Evolutionary conservation across 2,888 invertebrate genomes (phyloP).

Genomic region (Pseudolycoriella hygida): DNA sequence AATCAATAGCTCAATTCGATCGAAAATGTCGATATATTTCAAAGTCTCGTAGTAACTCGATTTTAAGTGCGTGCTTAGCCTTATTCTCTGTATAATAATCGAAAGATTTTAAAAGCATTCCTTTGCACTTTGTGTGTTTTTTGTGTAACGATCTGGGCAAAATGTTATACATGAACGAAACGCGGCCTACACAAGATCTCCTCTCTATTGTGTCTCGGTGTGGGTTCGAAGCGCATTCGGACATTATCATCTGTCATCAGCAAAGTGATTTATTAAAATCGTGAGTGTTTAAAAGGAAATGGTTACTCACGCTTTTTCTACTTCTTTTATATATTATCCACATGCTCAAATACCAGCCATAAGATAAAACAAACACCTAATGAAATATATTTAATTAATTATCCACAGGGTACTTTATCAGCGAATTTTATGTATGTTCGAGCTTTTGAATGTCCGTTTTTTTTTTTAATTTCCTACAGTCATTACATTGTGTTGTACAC

Average conservation of each 20-base stretch:
- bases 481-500: too few relatives aligned
- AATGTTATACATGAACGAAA: background rate
- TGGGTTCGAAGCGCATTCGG: constrained; percentile 6
- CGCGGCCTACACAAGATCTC: constrained; percentile 5
- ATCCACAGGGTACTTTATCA: background rate
- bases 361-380: constrained; percentile 4
- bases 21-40: too few relatives aligned
- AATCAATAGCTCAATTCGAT: too few relatives aligned
- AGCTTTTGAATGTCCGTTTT: too few relatives aligned
- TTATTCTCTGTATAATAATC: background rate
- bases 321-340: background rate
- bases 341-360: too few relatives aligned
- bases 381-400: constrained; percentile 5
- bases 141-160: too few relatives aligned
- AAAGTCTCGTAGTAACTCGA: too few relatives aligned
- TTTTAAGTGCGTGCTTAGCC: too few relatives aligned
- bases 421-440: too few relatives aligned
- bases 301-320: constrained; percentile 7
- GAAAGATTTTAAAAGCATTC: background rate
- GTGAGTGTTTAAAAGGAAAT: constrained; percentile 8
- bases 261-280: constrained; percentile 8
- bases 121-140: background rate
- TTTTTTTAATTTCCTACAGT: too few relatives aligned
- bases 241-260: constrained; percentile 8
- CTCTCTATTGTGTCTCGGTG: constrained; percentile 3